Conservation (phyloP, 2,113 vertebrate genomes). For the Sapayoa aenigma region DNA sequence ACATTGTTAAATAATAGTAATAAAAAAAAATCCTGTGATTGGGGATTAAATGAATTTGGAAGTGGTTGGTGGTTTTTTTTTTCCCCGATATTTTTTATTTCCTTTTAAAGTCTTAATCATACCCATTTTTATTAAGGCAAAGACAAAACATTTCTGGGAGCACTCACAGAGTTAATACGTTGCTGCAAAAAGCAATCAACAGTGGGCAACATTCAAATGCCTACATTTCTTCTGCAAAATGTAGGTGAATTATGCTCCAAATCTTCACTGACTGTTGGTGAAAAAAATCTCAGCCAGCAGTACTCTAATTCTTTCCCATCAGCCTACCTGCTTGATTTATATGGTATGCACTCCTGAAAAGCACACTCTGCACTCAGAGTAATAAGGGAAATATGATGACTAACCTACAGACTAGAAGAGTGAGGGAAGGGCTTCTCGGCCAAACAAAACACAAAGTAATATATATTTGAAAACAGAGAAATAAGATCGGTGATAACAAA, state of each 20-base stretch:
- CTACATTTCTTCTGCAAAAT: neutral
- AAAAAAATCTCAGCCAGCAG: neutral
- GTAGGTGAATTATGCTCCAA: neutral
- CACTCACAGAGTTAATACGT: neutral
- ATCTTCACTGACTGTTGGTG: neutral
- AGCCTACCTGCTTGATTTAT: neutral
- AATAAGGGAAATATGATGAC: neutral
- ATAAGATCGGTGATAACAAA: neutral
- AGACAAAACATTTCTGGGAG: neutral
- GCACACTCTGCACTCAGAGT: neutral
- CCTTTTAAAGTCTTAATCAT: neutral
- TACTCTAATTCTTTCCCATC: neutral
- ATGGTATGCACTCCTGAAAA: neutral
- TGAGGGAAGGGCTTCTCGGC: neutral
- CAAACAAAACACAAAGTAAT: conserved; percentile 45
- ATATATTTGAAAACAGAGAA: neutral
- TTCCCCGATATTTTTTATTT: neutral
- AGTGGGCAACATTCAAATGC: neutral
- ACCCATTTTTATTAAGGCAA: neutral
- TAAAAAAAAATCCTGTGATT: neutral
- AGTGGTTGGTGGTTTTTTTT: accelerated
- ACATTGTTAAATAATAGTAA: neutral
- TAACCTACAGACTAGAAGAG: neutral
- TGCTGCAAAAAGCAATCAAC: neutral
- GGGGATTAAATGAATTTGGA: neutral